Conservation (phyloP, 2,113 vertebrate genomes). For the Athene cunicularia region DNA sequence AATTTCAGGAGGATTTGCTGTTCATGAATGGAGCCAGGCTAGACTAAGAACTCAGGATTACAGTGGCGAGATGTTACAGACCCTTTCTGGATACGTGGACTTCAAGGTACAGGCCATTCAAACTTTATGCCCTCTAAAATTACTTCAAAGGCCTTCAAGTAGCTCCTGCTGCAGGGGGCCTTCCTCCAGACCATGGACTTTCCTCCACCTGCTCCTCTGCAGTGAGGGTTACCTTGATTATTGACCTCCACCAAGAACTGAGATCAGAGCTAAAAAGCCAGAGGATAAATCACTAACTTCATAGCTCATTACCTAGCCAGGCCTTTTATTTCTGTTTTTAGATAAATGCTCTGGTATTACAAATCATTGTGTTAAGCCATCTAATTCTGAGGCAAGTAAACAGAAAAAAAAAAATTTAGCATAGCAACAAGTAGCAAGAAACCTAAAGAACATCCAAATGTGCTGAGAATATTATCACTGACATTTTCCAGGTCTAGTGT, state of each 20-base stretch:
- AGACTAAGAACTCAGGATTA: background rate
- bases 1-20: background rate
- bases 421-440: background rate
- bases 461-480: background rate
- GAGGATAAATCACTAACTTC: background rate
- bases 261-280: background rate
- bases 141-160: background rate
- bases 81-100: background rate
- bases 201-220: background rate
- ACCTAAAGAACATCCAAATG: background rate
- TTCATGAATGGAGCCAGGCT: background rate
- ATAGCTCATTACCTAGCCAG: background rate
- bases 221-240: background rate
- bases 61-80: background rate
- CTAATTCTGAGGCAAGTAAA: background rate
- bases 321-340: background rate
- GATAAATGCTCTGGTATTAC: background rate
- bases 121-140: background rate
- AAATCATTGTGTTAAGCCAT: background rate
- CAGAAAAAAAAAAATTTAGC: background rate
- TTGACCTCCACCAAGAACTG: background rate
- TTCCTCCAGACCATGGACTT: background rate
- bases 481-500: background rate
- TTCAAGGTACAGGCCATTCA: background rate
- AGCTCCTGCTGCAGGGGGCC: background rate